Conservation (phyloP, 1,140 invertebrate species). For the Drosophila willistoni region DNA sequence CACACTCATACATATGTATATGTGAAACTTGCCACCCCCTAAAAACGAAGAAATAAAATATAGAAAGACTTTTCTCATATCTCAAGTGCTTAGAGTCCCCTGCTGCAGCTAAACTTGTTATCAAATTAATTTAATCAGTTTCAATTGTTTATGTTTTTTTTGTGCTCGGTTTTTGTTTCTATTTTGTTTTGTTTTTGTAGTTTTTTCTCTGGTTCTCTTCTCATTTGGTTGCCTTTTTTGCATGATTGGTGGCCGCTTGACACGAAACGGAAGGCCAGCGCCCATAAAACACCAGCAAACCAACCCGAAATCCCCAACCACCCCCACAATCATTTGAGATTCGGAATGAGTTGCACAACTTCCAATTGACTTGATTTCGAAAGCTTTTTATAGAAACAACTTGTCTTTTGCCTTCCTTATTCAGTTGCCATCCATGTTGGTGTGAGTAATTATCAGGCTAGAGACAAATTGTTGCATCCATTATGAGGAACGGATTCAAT, state of each 20-base stretch:
- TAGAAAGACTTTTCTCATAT: conserved; percentile 45
- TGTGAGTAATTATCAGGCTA: conserved; percentile 41
- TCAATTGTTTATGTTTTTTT: conserved; percentile 75
- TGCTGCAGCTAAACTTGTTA: conserved; percentile 55
- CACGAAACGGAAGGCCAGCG: conserved; percentile 60
- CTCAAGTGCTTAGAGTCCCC: conserved; percentile 53
- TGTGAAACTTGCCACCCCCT: conserved; percentile 33
- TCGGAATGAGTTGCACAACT: conserved; percentile 50
- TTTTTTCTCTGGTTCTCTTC: conserved; percentile 2
- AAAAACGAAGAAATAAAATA: conserved; percentile 9
- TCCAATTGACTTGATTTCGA: conserved; percentile 64
- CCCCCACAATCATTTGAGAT: not conserved
- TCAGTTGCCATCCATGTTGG: conserved; percentile 7
- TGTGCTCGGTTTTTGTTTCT: not conserved
- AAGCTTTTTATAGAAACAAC: conserved; percentile 26
- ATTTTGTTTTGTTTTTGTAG: conserved; percentile 9
- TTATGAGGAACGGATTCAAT: conserved; percentile 53
- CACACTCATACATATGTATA: conserved; percentile 17
- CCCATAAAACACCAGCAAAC: not conserved
- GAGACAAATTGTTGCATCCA: conserved; percentile 66
- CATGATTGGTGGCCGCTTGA: conserved; percentile 69
- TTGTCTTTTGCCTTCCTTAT: conserved; percentile 14
- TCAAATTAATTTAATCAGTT: conserved; percentile 80
- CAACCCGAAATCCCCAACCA: not conserved
- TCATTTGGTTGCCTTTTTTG: conserved; percentile 49